Conservation (phyloP, 2,797 vertebrate genomes). For the Lutjanus argentimaculatus region DNA sequence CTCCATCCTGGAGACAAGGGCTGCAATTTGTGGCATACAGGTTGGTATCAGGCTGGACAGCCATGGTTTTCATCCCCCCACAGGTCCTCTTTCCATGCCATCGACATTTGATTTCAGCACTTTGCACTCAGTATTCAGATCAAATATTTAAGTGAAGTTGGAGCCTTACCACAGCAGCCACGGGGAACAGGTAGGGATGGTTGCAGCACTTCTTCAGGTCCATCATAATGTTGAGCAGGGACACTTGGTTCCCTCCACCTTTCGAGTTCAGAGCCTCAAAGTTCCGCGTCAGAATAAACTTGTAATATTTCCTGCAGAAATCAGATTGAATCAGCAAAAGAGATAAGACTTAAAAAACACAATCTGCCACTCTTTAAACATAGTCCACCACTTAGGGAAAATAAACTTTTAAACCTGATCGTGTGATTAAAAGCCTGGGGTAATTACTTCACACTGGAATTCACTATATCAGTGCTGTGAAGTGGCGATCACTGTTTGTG, state of each 20-base stretch:
- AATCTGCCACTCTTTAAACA: background rate
- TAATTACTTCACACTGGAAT: background rate
- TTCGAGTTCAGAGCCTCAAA: constrained; percentile 99
- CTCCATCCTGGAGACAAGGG: background rate
- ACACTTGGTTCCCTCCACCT: constrained; percentile 98
- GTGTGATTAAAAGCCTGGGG: background rate
- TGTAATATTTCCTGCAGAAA: constrained; percentile 96
- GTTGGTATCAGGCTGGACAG: background rate
- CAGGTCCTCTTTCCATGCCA: background rate
- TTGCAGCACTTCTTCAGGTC: constrained; percentile 99
- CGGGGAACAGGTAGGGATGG: constrained; percentile 97
- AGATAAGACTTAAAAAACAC: background rate
- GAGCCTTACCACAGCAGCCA: constrained; percentile 92
- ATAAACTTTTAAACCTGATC: background rate
- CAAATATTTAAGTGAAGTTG: background rate
- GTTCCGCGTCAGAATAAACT: constrained; percentile 97
- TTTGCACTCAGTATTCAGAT: background rate
- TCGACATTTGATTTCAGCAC: background rate
- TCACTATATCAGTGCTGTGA: background rate
- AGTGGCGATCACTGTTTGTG: background rate
- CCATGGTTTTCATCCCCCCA: background rate
- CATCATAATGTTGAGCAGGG: constrained; percentile 99
- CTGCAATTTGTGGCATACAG: background rate
- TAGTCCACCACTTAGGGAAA: background rate
- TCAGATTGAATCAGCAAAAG: background rate